Evolutionary conservation across 2,797 vertebrate species (phyloP), one percentile per base, ranked within the genome.

Genomic region (Tragopan temminckii): DNA sequence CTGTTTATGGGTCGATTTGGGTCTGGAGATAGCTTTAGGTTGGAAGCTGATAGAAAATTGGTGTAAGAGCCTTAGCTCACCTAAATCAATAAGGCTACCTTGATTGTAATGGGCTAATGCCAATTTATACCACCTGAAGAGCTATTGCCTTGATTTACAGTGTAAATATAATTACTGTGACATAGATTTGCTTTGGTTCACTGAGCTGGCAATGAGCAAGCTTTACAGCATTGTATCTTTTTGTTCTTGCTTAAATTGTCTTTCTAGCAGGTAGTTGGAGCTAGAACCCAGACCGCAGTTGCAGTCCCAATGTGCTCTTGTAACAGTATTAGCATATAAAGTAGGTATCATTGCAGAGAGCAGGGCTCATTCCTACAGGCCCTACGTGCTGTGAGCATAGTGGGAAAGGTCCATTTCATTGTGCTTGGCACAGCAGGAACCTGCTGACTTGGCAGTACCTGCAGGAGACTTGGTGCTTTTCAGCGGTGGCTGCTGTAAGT

Each of bases 181-280:
- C 82, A 88, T 59, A 72, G 90, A 93, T 85, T 85, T 91, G 72
- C 89, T 88, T 79, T 83, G 89, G 89, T 95, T 97, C 92, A 92
- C 57, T 81, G 89, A 91, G 46, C 82, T 95, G 82, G 94, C 77
- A 85, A 76, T 57, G 59, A 96, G 70, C 40, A 76, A 78, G 82
- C 33, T 70, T 92, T 94, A 61, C 46, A 38, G 31, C n/a, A 63
- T 66, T 0, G 0, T 46, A 48, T 66, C 46, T 79, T 76, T 91
- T 82, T 71, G 42, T 20, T 95, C 64, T 84, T 8, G 1, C 63
- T 87, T 55, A 29, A 42, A 29, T 52, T 29, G 24, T 35, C 18
- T 66, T 66, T 88, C 87, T 67, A 27, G 67, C 64, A 12, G 16
- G 31, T 63, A 63, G 9, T 27, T 88, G 63, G 16, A 83, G 69